Base-by-base conservation (phyloP, 2,797 vertebrate species). In the Sebastes hopkinsi region DNA sequence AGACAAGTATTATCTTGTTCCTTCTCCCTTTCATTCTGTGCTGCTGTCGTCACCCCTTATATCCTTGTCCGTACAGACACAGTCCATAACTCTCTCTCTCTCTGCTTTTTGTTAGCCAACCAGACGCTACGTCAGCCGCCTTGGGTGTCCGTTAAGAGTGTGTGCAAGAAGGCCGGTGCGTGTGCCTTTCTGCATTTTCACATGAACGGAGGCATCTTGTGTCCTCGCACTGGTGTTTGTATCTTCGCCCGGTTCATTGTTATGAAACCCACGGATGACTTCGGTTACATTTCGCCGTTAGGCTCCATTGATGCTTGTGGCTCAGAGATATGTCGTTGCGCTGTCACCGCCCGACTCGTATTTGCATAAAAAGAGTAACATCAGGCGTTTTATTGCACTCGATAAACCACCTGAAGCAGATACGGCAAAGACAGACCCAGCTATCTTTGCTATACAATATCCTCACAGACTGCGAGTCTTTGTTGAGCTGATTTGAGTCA, bases 311-410 rank as follows among this genome's bases (percentile, higher is more conserved):
- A 81, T 46, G 86, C 84, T 85, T 77, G 75, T 22, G 70, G 62
- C 84, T 85, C 67, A 34, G 67, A 82, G 77, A 90, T 87, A 78
- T 84, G 86, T 91, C 86, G 88, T 72, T 62, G 77, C 22, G 82
- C 81, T 88, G 86, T 88, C 88, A 87, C 73, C 8, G 8, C 70
- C 70, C 65, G 67, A 79, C 74, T 67, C 34, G 4, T 71, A 86
- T 92, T 92, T 89, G 80, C 86, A 90, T 81, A 79, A 88, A 85
- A 85, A 77, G 72, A 86, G 87, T 62, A 80, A 87, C 88, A 91
- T 88, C 77, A 32, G 81, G 75, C 54, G 69, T 92, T 93, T 87
- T 92, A 89, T 89, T 90, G 78, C 65, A 4, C 59, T 81, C 85
- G 62, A 72, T 89, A 85, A 89, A 86, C 67, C 77, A 85, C 77